Conservation (phyloP, 53 echinoderm and acorn worm species). For the Crossaster papposus region DNA sequence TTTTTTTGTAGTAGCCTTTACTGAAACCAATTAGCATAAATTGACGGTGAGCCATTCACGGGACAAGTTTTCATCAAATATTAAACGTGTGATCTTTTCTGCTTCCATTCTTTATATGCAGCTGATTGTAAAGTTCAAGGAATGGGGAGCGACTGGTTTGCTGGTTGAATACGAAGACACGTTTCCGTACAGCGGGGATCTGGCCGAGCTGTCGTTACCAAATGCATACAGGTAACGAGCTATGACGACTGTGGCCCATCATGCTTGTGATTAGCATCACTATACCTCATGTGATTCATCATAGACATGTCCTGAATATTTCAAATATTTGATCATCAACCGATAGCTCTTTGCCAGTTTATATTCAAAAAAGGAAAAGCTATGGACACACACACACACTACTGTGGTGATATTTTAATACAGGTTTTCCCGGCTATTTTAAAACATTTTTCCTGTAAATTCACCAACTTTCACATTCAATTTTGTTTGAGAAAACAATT, state of each 20-base stretch:
- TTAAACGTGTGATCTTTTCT: neutral
- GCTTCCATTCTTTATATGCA: constrained; percentile 12
- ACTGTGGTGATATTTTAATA: too few species aligned
- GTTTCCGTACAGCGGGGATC: constrained; percentile 78
- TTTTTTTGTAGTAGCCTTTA: too few species aligned
- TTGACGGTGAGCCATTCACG: neutral
- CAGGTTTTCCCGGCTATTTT: too few species aligned
- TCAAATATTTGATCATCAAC: too few species aligned
- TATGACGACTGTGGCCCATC: neutral
- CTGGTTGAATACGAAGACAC: constrained; percentile 95
- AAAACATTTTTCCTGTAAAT: too few species aligned
- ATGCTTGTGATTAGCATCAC: neutral
- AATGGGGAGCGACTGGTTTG: constrained; percentile 91
- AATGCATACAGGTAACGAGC: constrained; percentile 78
- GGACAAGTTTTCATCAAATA: neutral
- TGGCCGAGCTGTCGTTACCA: constrained; percentile 60
- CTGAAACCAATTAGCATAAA: too few species aligned
- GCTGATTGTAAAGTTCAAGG: constrained; percentile 76
- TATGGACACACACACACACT: too few species aligned
- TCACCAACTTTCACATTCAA: too few species aligned
- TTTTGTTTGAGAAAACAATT: too few species aligned
- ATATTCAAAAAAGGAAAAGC: too few species aligned
- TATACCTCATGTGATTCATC: neutral
- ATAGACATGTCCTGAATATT: too few species aligned
- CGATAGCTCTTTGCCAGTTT: too few species aligned